Evolutionary conservation across 1,140 invertebrate species (phyloP).

Genomic region (Magallana angulata): DNA sequence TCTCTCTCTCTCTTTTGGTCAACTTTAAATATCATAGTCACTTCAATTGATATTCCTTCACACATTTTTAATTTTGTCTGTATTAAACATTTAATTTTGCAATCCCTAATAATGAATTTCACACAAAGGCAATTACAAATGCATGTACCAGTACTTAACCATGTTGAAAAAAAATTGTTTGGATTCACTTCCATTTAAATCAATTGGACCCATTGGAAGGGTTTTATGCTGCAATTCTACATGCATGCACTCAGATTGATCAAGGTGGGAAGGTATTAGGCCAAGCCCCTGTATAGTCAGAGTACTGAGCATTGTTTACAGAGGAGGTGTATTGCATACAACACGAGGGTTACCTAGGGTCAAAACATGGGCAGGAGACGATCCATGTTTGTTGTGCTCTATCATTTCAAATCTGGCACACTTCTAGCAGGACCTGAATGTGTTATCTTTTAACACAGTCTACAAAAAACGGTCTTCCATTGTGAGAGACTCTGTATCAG

Average conservation of each 20-base stretch:
- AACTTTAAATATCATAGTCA: too few relatives aligned
- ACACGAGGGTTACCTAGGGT: conserved; percentile 3
- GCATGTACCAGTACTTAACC: too few relatives aligned
- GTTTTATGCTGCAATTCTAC: neutral
- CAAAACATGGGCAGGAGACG: neutral
- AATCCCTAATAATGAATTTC: too few relatives aligned
- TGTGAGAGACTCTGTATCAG: conserved; percentile 6
- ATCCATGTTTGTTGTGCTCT: neutral
- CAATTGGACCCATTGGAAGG: too few relatives aligned
- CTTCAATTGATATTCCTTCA: too few relatives aligned
- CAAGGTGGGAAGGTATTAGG: neutral
- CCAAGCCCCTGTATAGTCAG: neutral
- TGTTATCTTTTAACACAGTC: neutral
- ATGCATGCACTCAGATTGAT: neutral
- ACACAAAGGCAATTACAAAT: too few relatives aligned
- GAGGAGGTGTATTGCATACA: neutral
- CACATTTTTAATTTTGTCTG: too few relatives aligned
- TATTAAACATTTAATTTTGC: too few relatives aligned
- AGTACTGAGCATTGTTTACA: neutral
- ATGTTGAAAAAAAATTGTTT: too few relatives aligned
- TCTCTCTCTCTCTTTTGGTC: too few relatives aligned
- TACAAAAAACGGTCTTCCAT: conserved; percentile 3
- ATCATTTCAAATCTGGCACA: conserved; percentile 28
- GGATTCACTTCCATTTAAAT: too few relatives aligned
- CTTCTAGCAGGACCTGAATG: neutral